Evolutionary conservation across 2,113 vertebrate species (phyloP), one percentile per base, ranked within the genome.

Genomic region (human): DNA sequence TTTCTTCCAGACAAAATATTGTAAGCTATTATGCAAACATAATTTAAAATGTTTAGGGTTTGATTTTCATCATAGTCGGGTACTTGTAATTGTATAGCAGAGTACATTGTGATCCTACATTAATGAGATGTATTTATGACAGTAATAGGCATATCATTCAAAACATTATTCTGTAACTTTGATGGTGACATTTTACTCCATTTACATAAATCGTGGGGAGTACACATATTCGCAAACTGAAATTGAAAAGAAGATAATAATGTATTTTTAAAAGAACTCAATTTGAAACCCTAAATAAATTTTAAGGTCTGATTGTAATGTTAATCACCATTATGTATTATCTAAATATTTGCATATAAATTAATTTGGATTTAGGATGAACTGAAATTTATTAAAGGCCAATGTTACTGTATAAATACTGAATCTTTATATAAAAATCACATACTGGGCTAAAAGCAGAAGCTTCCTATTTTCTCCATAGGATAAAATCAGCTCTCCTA

Each of bases 31-130:
- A 72, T 13, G 66, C 13, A 20, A 95, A 88, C 30, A 76, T 75
- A 80, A 70, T 81, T 89, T 85, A 45, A 97, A 97, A 70, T 80
- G 61, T 45, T 88, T 59, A 89, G 13, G 23, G 50, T 94, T 94
- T 55, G 0, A 11, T 76, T 92, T 94, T 81, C 23, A n/a, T 45
- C 38, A 57, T 40, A 81, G 80, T 72, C 8, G 85, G 13, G 68
- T 11, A 32, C 9, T 6, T 79, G 23, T 27, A 66, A 93, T 5
- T 61, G 25, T 9, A 86, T 40, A 23, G 22, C n/a, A 38, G 17
- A 89, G 5, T 61, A 82, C 40, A 66, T 32, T 66, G 23, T 83
- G 40, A 10, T 72, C 11, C 89, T 80, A 80, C 43, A 93, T 25
- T 72, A 55, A 55, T 64, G 23, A 3, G 18, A 57, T 76, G 1